Evolutionary conservation across 2,797 vertebrate genomes (phyloP).

Genomic region (Cynopterus sphinx): DNA sequence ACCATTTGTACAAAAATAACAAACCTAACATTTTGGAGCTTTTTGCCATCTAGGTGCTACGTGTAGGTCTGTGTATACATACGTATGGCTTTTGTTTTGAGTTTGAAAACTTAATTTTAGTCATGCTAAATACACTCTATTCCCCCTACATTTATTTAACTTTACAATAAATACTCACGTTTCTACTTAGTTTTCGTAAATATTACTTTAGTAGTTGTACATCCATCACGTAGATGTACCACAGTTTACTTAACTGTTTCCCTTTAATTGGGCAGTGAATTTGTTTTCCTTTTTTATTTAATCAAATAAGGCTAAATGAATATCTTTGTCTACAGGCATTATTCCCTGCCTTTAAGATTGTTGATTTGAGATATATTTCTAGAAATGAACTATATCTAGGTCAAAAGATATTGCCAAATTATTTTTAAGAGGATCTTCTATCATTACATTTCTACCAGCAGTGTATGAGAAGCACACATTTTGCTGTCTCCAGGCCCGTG

Average conservation of each 20-base stretch:
- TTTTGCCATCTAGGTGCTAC: not conserved
- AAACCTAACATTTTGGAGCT: not conserved
- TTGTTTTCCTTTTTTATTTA: not conserved
- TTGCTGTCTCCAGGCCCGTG: not conserved
- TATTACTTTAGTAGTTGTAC: not conserved
- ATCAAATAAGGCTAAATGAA: not conserved
- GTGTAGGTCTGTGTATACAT: not conserved
- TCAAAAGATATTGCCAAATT: not conserved
- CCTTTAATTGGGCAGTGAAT: not conserved
- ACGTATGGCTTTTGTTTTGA: not conserved
- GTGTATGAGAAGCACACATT: not conserved
- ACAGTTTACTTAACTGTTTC: not conserved
- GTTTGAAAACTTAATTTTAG: conserved; percentile 45
- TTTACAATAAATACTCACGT: not conserved
- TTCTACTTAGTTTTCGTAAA: not conserved
- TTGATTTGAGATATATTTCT: not conserved
- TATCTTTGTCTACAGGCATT: not conserved
- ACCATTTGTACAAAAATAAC: not conserved
- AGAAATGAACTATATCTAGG: not conserved
- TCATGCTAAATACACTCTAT: not conserved
- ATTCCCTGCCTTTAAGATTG: not conserved
- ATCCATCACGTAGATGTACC: not conserved
- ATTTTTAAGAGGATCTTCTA: not conserved
- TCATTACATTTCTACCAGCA: not conserved
- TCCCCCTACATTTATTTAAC: conserved; percentile 35